These are phyloP conservation scores for Dasyornis broadbenti DNA, from an alignment of 2,113 vertebrate genomes.

Conservation along the genomic window DNA sequence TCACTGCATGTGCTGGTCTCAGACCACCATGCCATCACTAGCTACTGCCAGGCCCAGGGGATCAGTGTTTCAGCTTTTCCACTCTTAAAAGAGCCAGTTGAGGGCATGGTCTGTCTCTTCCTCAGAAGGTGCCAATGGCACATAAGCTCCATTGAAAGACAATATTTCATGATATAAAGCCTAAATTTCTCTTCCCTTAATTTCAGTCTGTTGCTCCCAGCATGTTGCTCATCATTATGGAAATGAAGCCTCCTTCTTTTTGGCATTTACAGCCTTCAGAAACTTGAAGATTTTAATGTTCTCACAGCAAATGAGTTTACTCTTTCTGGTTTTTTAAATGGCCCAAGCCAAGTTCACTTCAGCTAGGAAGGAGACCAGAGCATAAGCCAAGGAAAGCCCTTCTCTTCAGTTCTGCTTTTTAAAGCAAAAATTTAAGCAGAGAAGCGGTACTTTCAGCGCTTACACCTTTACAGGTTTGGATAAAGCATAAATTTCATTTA, in stretches of 20 bases:
- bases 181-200: neutral
- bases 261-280: neutral
- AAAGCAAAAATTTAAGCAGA: neutral
- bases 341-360: neutral
- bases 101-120: neutral
- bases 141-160: neutral
- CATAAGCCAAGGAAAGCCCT: neutral
- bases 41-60: neutral
- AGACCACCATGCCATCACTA: neutral
- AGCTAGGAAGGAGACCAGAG: neutral
- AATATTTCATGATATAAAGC: neutral
- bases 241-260: neutral
- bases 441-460: neutral
- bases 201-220: slow-evolving; percentile 1
- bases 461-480: neutral
- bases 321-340: neutral
- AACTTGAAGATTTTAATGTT: neutral
- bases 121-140: neutral
- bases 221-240: neutral
- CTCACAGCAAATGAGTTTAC: neutral
- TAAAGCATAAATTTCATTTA: neutral
- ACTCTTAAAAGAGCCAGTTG: neutral
- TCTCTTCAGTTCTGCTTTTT: neutral
- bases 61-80: neutral
- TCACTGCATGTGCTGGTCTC: neutral